Evolutionary conservation across 30 jellyfish, hydroid and myxozoan species (phyloP), one percentile per base, ranked within the genome.

Genomic region (Nemopilema nomurai): DNA sequence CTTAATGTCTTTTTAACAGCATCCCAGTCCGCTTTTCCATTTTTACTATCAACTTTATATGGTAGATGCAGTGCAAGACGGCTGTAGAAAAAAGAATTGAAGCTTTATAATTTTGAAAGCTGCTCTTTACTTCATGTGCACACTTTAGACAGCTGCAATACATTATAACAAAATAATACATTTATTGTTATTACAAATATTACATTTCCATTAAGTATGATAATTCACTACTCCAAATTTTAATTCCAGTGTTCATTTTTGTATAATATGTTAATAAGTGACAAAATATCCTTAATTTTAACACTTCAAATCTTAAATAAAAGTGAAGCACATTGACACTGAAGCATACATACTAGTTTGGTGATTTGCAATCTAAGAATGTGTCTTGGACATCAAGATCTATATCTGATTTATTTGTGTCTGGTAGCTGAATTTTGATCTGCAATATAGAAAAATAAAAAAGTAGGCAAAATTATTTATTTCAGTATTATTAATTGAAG

Each of bases 21-120:
- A 74, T 89, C 96, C 96, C 96, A 89, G 49, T 71, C 81, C 62
- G 96, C 96, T 53, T 89, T 89, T 63, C 96, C 96, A 30, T 67
- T 75, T 69, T 89, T 89, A 67, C 92, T 76, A 68, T 81, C 87
- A 49, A 89, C 96, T 74, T 69, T 72, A 73, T 81, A 81, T 4
- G 92, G 91, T 28, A 89, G 90, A 67, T 81, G 92, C 9, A 89
- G 89, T 17, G 84, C 89, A 33, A 89, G 76, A 52, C 85, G 87
- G 65, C 96, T 89, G 89, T 4, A 49, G 71, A n/a, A 24, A 41
- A 13, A 41, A 41, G 57, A 13, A 41, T 13, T 41, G 57, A 41
- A 13, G 57, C 57, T 41, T 41, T 41, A 13, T 6, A 6, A 13
- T 6, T 3, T 13, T 41, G 57, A 6, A 41, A 3, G 57, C n/a